A percentile compares a stretch with the other conserved stretches of the same genome.
Conservation (phyloP, 2,888 invertebrate species). For the Acrobasis consociella region DNA sequence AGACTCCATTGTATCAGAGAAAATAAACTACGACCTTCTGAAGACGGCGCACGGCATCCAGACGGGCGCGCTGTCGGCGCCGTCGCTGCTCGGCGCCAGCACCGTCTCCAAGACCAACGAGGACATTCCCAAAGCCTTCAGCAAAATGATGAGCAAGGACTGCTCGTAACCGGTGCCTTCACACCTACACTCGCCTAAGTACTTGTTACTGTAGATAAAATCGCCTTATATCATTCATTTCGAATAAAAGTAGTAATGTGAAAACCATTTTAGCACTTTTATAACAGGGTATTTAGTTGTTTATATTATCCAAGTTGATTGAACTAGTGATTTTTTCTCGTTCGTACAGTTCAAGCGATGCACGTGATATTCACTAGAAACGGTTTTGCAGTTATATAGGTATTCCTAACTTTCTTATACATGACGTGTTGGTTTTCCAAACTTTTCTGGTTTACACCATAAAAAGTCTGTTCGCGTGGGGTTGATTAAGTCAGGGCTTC, state of each 20-base stretch:
- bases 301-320: not conserved
- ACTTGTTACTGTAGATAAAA: conserved; percentile 39
- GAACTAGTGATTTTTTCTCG: not conserved
- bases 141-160: conserved; percentile 78
- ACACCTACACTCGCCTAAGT: conserved; percentile 32
- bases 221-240: conserved; percentile 32
- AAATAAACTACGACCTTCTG: conserved; percentile 95
- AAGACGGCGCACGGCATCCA: conserved; percentile 89
- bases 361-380: no score
- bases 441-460: no score
- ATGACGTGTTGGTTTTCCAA: no score
- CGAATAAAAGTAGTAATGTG: conserved; percentile 10
- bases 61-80: conserved; percentile 86
- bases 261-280: not conserved
- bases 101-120: conserved; percentile 91
- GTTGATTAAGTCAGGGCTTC: no score
- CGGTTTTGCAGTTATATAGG: no score
- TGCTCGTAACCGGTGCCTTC: conserved; percentile 59
- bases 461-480: no score
- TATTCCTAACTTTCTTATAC: no score
- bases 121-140: conserved; percentile 90
- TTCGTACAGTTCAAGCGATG: no score
- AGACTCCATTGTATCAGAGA: conserved; percentile 94
- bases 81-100: conserved; percentile 89
- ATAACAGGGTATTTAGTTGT: conserved; percentile 4